These are phyloP conservation scores for Cheilosia vulpina DNA, from an alignment of 2,888 invertebrate species.

Conservation along the genomic window DNA sequence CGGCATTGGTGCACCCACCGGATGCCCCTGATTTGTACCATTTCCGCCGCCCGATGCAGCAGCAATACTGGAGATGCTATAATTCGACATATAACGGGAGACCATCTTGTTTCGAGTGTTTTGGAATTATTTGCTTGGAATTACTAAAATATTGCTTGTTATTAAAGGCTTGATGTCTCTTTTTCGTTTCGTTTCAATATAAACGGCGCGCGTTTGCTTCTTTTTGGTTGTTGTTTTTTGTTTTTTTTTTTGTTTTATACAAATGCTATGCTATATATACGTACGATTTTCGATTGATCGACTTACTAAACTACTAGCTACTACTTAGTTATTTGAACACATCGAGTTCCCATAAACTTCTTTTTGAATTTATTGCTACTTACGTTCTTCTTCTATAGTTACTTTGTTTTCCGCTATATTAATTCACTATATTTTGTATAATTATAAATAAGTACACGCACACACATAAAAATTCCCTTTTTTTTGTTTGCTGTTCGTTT, in stretches of 20 bases:
- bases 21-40: conserved; percentile 71
- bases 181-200: conserved; percentile 4
- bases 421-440: conserved; percentile 41
- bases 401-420: conserved; percentile 27
- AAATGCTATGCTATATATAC: conserved; percentile 27
- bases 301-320: conserved; percentile 39
- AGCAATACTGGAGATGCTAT: conserved; percentile 60
- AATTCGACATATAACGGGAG: conserved; percentile 68
- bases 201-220: neutral
- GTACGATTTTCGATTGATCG: conserved; percentile 15
- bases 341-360: conserved; percentile 27
- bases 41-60: conserved; percentile 58
- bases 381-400: conserved; percentile 5
- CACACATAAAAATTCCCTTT: conserved; percentile 46
- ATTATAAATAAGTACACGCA: conserved; percentile 59
- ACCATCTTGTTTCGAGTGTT: conserved; percentile 57
- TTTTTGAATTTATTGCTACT: conserved; percentile 22
- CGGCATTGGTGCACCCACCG: conserved; percentile 65
- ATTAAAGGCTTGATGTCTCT: conserved; percentile 42
- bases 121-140: conserved; percentile 58
- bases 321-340: conserved; percentile 58
- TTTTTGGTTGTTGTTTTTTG: too few species aligned
- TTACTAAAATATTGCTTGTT: conserved; percentile 67
- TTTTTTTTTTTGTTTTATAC: conserved; percentile 13
- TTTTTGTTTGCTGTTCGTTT: neutral